Base-by-base conservation (phyloP, 2,113 vertebrate genomes). In the Mugil cephalus region DNA sequence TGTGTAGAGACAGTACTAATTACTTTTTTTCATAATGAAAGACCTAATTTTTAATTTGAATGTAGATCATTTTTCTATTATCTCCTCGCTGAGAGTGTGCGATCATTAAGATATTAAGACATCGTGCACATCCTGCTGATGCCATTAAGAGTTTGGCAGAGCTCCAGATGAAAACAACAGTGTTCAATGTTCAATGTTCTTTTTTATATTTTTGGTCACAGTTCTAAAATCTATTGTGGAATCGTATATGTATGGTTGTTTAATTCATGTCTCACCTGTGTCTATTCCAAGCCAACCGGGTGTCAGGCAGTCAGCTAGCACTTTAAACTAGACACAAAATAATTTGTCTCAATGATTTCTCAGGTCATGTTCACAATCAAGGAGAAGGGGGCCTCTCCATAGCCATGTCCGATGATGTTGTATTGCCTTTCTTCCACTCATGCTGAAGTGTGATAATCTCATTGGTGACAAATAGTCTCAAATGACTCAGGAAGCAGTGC, bases 391-490 rank as follows among this genome's bases (percentile, higher is more conserved):
- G 21, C 45, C 40, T 50, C 55, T 51, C n/a, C 55, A 7, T 8
- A 63, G 9, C 67, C n/a, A 11, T 10, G 13, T 18, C 63, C 45
- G 58, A 55, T 61, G 63, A 71, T 65, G 56, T 50, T 54, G 68
- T 43, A 24, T 40, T 50, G 51, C 65, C 59, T 64, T 76, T 53
- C 17, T 59, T 14, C 55, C 47, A 8, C 48, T 65, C 36, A 46
- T 53, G 35, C 45, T 21, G 24, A 70, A 24, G 68, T 40, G 55
- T 85, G 82, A 69, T 59, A 82, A 83, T 87, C 59, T 84, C 67
- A 85, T 80, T 79, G 74, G 45, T 78, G 80, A 71, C 66, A 74
- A 82, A 69, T 54, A 43, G 65, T 70, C 68, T 79, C 45, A 34
- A 46, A 56, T 82, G 62, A 74, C 66, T 64, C 38, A 45, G 56